Base-by-base conservation (phyloP, 2,797 vertebrate species). In the Silurus aristotelis region DNA sequence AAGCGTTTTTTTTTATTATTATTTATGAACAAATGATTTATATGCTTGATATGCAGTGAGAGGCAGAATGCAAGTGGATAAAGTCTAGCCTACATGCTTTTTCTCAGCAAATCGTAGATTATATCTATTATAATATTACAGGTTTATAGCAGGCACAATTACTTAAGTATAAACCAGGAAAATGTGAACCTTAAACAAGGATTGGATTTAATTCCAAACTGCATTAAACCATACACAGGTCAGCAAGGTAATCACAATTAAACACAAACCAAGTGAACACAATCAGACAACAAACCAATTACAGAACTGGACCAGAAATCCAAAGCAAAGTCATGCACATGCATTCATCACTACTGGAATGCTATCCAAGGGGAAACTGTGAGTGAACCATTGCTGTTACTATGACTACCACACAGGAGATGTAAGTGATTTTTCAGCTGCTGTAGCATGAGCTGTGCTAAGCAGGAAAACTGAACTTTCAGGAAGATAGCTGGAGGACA, bases 241-340 rank as follows among this genome's bases (percentile, higher is more conserved):
- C 12, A 15, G n/a, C 13, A 6, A 48, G 22, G 52, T 56, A 77
- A 60, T 31, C n/a, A 6, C 19, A 78, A 61, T 5, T 60, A 38
- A 60, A 78, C 76, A 61, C 56, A 78, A 19, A 38, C 61, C 27
- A 38, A 58, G 31, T 78, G 76, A 22, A 61, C 76, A 78, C 56
- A 61, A 43, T 77, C 10, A 38, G 56, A 31, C 55, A 77, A 60
- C 75, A 61, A 20, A 60, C 27, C 61, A 56, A 31, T 70, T 12
- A 38, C 66, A 20, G 52, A 46, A 56, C 14, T 8, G 1, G 25
- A 31, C 46, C 19, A 56, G 48, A 82, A 56, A 27, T 38, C 43
- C 31, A 19, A 22, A 60, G 43, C 68, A 70, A 38, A 60, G 27
- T 6, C 55, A 15, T 25, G 48, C n/a, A 27, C 73, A 77, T 55